Evolutionary conservation across 2,113 vertebrate genomes (phyloP), one percentile per base, ranked within the genome.

Genomic region (Phaethornis superciliosus): DNA sequence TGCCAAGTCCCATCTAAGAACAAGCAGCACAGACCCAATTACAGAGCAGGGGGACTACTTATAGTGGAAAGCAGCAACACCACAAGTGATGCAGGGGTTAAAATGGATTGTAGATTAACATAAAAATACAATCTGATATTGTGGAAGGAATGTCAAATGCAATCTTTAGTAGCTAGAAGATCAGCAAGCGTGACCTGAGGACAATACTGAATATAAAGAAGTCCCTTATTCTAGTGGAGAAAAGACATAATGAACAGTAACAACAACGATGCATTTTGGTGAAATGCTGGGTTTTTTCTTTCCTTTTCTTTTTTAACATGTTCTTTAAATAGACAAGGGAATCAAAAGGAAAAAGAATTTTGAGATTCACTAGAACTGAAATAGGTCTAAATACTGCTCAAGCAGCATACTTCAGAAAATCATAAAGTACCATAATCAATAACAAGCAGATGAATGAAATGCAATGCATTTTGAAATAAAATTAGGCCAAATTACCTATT

Each of bases 221-320:
- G 65, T 24, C 17, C 28, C 83, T 80, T 80, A 65, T 77, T 81
- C 42, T 90, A 63, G n/a, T 42, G 46, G 7, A 69, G n/a, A 82
- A 85, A 74, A 96, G 71, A 58, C 33, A 65, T 19, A 46, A 88
- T 27, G 27, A 85, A 70, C 15, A 88, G 33, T 35, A 90, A 69
- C 37, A 74, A 75, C 37, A 80, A 17, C 16, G 22, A 24, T 35
- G 44, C 32, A 33, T 79, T 94, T 79, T 56, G 40, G 54, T 72
- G 54, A 89, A 87, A 27, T 26, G 4, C 4, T 12, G 46, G 37
- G 54, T 21, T 58, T 49, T 52, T 42, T 58, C 16, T 18, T 6
- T 20, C 27, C 9, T 40, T 24, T 51, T 37, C 35, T 4, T 15
- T 27, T 27, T 85, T 35, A 12, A 81, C 35, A 74, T 24, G 59